A percentile compares a stretch with the other conserved stretches of the same genome.
These are phyloP conservation scores for Caenorhabditis briggsae DNA, from an alignment of 1,140 invertebrate genomes.

Conservation along the genomic window DNA sequence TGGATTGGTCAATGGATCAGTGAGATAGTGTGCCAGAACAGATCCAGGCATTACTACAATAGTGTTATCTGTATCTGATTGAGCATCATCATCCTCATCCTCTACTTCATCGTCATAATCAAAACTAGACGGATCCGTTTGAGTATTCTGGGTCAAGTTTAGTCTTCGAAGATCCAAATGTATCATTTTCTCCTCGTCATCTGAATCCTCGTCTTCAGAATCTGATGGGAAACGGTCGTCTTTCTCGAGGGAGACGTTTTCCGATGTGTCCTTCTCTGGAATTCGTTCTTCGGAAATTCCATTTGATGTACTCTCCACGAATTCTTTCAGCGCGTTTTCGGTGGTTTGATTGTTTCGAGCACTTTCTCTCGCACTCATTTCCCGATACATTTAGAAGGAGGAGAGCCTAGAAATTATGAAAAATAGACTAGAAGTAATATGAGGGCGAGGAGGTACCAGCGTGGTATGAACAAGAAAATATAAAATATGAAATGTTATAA, in stretches of 20 bases:
- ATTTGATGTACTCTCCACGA: background rate
- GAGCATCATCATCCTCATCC: constrained; percentile 57
- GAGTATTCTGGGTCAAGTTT: background rate
- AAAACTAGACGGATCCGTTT: constrained; percentile 29
- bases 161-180: no score
- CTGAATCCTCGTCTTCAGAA: constrained; percentile 46
- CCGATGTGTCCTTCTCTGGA: no score
- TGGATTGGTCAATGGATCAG: constrained; percentile 59
- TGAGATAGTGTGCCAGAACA: constrained; percentile 53
- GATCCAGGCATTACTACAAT: constrained; percentile 49
- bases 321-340: background rate
- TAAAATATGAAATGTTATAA: background rate
- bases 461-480: background rate
- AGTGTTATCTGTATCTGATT: constrained; percentile 51
- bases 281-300: no score
- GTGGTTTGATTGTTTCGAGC: background rate
- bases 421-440: background rate
- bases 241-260: background rate
- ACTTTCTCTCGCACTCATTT: constrained; percentile 39
- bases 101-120: background rate
- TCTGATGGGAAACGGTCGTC: constrained; percentile 15
- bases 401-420: background rate
- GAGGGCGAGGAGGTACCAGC: background rate
- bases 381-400: constrained; percentile 13
- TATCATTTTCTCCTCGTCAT: background rate